Base-by-base conservation (phyloP, 2,888 invertebrate genomes). In the Drosophila falleni region DNA sequence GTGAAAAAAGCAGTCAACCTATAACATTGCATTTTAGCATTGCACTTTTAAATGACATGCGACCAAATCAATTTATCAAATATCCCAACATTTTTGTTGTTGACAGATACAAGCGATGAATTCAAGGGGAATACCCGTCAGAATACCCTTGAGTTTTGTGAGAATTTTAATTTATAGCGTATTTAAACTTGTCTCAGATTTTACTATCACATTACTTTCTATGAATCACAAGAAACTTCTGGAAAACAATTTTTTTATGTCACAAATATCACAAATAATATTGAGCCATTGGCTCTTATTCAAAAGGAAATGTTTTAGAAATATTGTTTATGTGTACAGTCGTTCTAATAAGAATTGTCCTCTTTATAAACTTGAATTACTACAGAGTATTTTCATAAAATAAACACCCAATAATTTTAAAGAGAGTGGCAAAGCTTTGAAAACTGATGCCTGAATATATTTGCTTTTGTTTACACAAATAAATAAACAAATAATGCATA, bases 391-490 rank as follows among this genome's bases (percentile, higher is more conserved):
- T 9, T 2, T 33, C 35, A 35, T 53, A 10, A 16, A 39, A 15
- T 39, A 53, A 47, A 46, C 37, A 47, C 29, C 63, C 41, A 23
- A 23, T 47, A 35, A 15, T 15, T 49, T 54, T 54, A 16, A 35
- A 63, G 49, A 63, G 49, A 50, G 15, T 16, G 16, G 3, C 10
- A 13, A 49, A 42, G 42, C 50, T 44, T 33, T 31, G 31, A 16
- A 23, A 35, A 9, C 41, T 31, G 8, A 54, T 42, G 39, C 42
- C 51, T 19, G 16, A 9, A 29, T 39, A 16, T 11, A 15, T 35
- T 41, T 33, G 41, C 23, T 9, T 59, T 41, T 39, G 13, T 16
- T 35, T 35, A n/a, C 23, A 23, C 39, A 53, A 39, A 37, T 26
- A 53, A 16, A 16, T 49, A 16, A 11, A 31, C 23, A 51, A 61